These are phyloP conservation scores for Origma solitaria DNA, from an alignment of 2,113 vertebrate genomes.

Conservation along the genomic window DNA sequence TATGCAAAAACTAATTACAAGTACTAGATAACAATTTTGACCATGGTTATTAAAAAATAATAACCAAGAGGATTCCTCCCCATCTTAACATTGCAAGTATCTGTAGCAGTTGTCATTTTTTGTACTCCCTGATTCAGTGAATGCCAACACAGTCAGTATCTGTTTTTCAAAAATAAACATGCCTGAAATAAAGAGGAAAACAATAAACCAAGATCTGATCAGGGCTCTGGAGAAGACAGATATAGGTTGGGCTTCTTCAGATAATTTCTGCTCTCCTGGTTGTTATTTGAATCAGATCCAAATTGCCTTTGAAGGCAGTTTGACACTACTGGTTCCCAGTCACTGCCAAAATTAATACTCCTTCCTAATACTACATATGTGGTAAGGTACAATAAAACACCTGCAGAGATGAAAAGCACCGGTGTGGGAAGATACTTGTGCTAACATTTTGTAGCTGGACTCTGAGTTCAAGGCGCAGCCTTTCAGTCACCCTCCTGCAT, in stretches of 20 bases:
- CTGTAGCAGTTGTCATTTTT: neutral
- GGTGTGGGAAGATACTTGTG: neutral
- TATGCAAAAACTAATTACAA: neutral
- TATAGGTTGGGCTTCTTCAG: neutral
- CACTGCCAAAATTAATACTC: neutral
- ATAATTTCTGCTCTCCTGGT: neutral
- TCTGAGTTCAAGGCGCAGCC: neutral
- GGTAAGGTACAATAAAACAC: neutral
- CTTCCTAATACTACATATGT: neutral
- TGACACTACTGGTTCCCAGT: neutral
- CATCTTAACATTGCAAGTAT: neutral
- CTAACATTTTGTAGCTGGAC: neutral
- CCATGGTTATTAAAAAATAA: neutral
- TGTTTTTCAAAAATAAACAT: neutral
- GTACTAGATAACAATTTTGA: neutral
- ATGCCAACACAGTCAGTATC: neutral
- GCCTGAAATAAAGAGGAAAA: neutral
- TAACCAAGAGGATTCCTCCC: neutral
- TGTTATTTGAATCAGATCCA: neutral
- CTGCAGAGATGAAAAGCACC: neutral
- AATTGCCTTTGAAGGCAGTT: neutral
- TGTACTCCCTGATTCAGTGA: neutral
- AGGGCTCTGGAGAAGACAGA: neutral
- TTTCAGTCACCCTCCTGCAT: neutral
- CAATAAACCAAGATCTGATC: neutral